A percentile compares a stretch with the other conserved stretches of the same genome.
These are phyloP conservation scores for Aplocera efformata DNA, from an alignment of 2,888 invertebrate genomes.

Conservation along the genomic window DNA sequence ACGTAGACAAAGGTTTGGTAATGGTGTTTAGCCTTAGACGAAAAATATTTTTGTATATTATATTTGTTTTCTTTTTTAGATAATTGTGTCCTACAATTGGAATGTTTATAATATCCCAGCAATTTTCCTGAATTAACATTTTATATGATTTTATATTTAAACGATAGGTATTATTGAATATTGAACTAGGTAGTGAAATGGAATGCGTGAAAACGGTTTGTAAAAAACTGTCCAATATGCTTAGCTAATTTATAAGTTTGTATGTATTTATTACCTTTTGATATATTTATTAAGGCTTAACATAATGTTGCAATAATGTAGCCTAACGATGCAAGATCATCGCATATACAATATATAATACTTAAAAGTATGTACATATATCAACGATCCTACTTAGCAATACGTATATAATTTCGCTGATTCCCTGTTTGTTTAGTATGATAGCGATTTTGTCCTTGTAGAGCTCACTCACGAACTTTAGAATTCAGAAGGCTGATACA, in stretches of 20 bases:
- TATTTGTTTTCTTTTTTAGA: constrained; percentile 9
- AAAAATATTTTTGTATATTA: constrained; percentile 2
- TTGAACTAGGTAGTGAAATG: too few relatives aligned
- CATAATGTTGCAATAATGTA: not conserved
- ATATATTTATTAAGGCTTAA: constrained; percentile 2
- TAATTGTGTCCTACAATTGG: constrained; percentile 27
- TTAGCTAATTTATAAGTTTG: not conserved
- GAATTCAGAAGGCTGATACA: too few relatives aligned
- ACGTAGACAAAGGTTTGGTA: constrained; percentile 14
- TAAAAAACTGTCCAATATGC: not conserved
- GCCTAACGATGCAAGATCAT: not conserved
- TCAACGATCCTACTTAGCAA: constrained; percentile 7
- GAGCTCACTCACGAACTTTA: too few relatives aligned
- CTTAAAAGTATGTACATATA: too few relatives aligned
- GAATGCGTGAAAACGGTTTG: too few relatives aligned
- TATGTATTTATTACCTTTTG: not conserved
- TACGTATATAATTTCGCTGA: constrained; percentile 59
- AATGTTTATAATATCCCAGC: constrained; percentile 23
- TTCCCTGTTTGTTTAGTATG: constrained; percentile 65
- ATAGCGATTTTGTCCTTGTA: constrained; percentile 62
- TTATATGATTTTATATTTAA: too few relatives aligned
- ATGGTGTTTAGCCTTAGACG: constrained; percentile 6
- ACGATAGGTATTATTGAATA: too few relatives aligned
- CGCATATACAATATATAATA: too few relatives aligned
- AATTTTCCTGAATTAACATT: not conserved